Evolutionary conservation across 2,888 invertebrate genomes (phyloP).

Genomic region (Omphaloscelis lunosa): DNA sequence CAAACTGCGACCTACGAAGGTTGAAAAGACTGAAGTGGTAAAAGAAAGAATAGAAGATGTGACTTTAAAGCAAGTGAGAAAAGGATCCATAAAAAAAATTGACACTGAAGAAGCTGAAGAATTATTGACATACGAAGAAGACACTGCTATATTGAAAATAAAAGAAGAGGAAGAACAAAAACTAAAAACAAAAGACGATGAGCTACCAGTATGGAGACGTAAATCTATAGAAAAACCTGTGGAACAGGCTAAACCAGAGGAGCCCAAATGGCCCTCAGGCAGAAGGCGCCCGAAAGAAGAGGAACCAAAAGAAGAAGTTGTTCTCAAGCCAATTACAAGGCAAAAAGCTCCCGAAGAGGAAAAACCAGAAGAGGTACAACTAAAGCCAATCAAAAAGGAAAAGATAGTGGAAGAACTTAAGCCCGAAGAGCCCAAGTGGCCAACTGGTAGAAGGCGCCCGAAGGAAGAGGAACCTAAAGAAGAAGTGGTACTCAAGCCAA

Average conservation of each 20-base stretch:
- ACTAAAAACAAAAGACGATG: conserved; percentile 75
- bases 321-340: conserved; percentile 32
- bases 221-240: conserved; percentile 68
- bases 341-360: conserved; percentile 32
- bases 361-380: conserved; percentile 37
- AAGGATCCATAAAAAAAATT: conserved; percentile 81
- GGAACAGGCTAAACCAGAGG: conserved; percentile 81
- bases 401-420: conserved; percentile 68
- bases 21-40: conserved; percentile 88
- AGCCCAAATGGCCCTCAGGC: conserved; percentile 67
- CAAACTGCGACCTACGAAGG: conserved; percentile 91
- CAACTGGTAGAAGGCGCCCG: conserved; percentile 3
- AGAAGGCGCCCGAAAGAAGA: conserved; percentile 43
- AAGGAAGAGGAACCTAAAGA: conserved; percentile 22
- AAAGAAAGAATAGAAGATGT: conserved; percentile 90
- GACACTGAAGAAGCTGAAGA: conserved; percentile 87
- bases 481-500: conserved; percentile 23
- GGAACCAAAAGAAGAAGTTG: conserved; percentile 35
- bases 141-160: conserved; percentile 89
- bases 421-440: conserved; percentile 69
- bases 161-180: conserved; percentile 77
- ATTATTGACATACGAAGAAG: conserved; percentile 90
- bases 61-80: conserved; percentile 80
- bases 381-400: conserved; percentile 70
- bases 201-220: conserved; percentile 61